These are phyloP conservation scores for Hypocryptadius cinnamomeus DNA, from an alignment of 2,113 vertebrate genomes.

Conservation along the genomic window DNA sequence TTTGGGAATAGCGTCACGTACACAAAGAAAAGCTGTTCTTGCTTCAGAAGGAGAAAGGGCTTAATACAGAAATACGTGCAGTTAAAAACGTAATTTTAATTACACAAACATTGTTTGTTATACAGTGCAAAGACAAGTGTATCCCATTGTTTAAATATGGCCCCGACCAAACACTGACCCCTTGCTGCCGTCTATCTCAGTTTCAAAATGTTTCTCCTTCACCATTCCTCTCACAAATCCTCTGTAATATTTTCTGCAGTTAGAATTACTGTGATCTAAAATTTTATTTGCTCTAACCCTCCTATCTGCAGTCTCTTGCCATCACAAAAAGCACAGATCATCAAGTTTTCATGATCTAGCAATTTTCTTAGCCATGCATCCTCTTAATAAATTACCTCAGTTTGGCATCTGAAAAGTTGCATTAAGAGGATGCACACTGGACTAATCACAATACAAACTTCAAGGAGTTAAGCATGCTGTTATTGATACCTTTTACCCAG, in stretches of 20 bases:
- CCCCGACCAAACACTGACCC: not conserved
- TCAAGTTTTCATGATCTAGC: not conserved
- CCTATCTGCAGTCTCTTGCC: not conserved
- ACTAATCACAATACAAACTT: not conserved
- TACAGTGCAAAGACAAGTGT: fast-evolving
- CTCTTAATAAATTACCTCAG: not conserved
- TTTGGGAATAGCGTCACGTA: not conserved
- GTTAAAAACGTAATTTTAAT: not conserved
- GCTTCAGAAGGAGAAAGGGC: not conserved
- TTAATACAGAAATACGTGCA: not conserved
- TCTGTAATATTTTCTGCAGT: not conserved
- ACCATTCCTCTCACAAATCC: fast-evolving
- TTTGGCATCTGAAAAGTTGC: not conserved
- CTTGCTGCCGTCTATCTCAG: not conserved
- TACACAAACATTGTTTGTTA: not conserved
- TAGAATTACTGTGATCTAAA: not conserved
- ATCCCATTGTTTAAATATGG: fast-evolving
- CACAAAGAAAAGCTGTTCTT: not conserved
- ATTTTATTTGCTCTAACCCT: not conserved
- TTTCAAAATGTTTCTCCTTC: fast-evolving
- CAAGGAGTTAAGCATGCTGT: not conserved
- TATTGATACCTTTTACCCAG: not conserved
- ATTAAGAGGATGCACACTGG: not conserved
- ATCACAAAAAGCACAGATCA: not conserved
- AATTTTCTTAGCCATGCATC: not conserved